Conservation (phyloP, 53 echinoderm and acorn worm genomes). For the Echinarachnius parma region DNA sequence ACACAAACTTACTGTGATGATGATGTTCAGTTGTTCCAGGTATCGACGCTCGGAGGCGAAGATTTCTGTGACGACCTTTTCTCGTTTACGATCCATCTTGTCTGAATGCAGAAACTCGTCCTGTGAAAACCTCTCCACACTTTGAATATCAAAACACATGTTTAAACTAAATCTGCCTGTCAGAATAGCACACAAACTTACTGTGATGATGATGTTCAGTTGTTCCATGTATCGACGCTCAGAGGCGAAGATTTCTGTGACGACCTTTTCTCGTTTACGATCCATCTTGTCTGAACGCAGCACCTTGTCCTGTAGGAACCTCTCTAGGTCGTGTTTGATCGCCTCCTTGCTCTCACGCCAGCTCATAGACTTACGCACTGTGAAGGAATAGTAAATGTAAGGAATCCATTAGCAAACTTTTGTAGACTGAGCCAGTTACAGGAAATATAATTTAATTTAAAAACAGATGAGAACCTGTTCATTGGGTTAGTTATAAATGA, state of each 20-base stretch:
- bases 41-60: slow-evolving; percentile 80
- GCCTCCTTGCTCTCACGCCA: slow-evolving; percentile 59
- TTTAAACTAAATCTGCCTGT: no score
- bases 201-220: slow-evolving; percentile 64
- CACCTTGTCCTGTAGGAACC: slow-evolving; percentile 57
- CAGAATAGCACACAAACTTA: no score
- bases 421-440: no score
- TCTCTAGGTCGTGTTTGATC: slow-evolving; percentile 61
- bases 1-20: slow-evolving; percentile 74
- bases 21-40: slow-evolving; percentile 67
- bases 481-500: no score
- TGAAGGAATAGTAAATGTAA: no score
- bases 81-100: slow-evolving; percentile 72
- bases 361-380: slow-evolving; percentile 34
- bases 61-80: slow-evolving; percentile 79
- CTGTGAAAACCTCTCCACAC: slow-evolving; percentile 60
- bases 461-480: no score
- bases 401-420: no score
- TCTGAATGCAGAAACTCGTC: slow-evolving; percentile 47
- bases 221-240: slow-evolving; percentile 83
- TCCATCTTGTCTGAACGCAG: slow-evolving; percentile 55
- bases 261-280: slow-evolving; percentile 72
- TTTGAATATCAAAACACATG: no score
- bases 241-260: slow-evolving; percentile 81
- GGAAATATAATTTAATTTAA: no score